Base-by-base conservation (phyloP, 1,140 invertebrate genomes). In the Trichonephila clavata region DNA sequence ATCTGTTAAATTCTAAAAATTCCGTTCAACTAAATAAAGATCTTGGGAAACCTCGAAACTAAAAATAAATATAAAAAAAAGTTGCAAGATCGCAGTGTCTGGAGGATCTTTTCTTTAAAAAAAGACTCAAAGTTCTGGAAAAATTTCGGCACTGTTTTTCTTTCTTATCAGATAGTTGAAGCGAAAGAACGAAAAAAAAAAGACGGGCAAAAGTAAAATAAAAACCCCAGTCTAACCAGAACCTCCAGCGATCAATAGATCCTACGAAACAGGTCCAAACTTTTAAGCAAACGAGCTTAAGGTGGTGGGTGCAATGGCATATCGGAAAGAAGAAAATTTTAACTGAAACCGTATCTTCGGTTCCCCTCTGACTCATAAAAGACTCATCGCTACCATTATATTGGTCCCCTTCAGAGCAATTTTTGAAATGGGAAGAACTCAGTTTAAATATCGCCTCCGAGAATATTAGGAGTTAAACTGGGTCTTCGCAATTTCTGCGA, bases 381-480 rank as follows among this genome's bases (percentile, higher is more conserved):
- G 86, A 88, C 27, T 88, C 86, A 88, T 88, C 86, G 59, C 63
- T 43, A 13, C 86, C 86, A 88, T 88, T 88, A 88, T 88, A 71
- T 24, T 57, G 57, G 32, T 21, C 63, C 86, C 59, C 86, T 88
- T 86, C 68, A 88, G 86, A 71, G 86, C 32, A 68, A 88, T 88
- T 88, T 88, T 63, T 63, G 61, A 88, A 88, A 88, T 88, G 63
- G 63, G 63, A n/a, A 63, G n/a, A 88, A 71, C 86, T 60, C 20
- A 63, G 27, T 24, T 68, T 86, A 43, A 88, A 71, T 88, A 63
- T 88, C 86, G 63, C 86, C 86, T 63, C 65, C 63, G 86, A 88
- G 86, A 88, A 88, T 71, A 68, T 88, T 71, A 68, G 39, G n/a
- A 88, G 86, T 88, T 88, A 71, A 88, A 88, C 63, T 88, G 32